Evolutionary conservation across 2,888 invertebrate genomes (phyloP).

Genomic region (Tetrapedia diversipes): DNA sequence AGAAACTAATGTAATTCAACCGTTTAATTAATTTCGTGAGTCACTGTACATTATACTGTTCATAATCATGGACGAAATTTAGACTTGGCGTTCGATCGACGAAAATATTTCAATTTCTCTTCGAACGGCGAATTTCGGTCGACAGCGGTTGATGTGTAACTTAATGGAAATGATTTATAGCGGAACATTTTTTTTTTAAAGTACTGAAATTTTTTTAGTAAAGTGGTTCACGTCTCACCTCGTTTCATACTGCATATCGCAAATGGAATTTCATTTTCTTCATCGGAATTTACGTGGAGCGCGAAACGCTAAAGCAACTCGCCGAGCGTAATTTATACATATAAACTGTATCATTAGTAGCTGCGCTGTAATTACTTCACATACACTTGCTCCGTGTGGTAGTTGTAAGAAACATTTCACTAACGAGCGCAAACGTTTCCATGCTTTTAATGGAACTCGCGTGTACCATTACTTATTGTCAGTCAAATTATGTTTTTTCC

Average conservation of each 20-base stretch:
- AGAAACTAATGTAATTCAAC: no score
- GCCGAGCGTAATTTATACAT: constrained; percentile 27
- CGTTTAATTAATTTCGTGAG: no score
- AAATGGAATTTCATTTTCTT: constrained; percentile 32
- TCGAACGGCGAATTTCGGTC: not conserved
- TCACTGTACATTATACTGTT: no score
- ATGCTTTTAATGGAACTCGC: constrained; percentile 17
- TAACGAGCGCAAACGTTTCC: constrained; percentile 45
- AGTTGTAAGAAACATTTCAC: constrained; percentile 46
- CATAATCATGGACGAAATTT: not conserved
- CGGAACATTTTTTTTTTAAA: not conserved
- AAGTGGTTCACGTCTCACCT: not conserved
- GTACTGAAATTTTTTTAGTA: constrained; percentile 7
- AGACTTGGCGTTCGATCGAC: not conserved
- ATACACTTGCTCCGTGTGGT: constrained; percentile 9
- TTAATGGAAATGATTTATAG: constrained; percentile 1
- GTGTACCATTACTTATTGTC: constrained; percentile 17
- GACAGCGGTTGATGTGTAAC: not conserved
- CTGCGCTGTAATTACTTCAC: constrained; percentile 34
- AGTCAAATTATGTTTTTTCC: not conserved
- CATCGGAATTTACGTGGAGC: constrained; percentile 1
- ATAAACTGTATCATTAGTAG: constrained; percentile 36
- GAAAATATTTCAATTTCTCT: not conserved
- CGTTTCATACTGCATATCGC: not conserved
- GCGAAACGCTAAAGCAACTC: constrained; percentile 9